These are phyloP conservation scores for Hyposmocoma kahamanoa DNA, from an alignment of 1,140 invertebrate species.

Conservation along the genomic window DNA sequence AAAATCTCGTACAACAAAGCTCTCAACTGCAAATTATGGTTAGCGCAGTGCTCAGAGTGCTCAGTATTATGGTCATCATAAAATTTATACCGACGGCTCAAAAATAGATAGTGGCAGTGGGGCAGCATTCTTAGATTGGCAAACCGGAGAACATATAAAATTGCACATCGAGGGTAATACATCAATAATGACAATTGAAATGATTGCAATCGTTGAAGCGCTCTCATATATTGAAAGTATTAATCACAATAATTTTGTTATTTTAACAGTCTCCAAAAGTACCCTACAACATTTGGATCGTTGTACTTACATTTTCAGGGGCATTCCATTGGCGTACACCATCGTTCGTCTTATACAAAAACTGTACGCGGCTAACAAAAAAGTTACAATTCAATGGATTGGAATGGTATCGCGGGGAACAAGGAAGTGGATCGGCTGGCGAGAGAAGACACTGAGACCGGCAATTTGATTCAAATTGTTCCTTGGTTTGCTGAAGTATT, in stretches of 20 bases:
- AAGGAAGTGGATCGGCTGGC: constrained; percentile 1
- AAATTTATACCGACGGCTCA: neutral
- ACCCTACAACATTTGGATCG: constrained; percentile 4
- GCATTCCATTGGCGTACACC: neutral
- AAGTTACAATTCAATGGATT: constrained; percentile 4
- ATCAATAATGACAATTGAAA: constrained; percentile 5
- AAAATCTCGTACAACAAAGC: neutral
- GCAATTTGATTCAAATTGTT: neutral
- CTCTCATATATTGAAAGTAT: neutral
- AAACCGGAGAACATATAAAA: neutral
- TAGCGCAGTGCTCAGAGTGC: neutral
- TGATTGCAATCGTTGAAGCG: constrained; percentile 3
- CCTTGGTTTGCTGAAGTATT: neutral
- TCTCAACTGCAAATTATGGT: neutral
- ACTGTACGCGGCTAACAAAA: neutral
- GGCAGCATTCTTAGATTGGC: neutral
- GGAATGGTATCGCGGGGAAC: constrained; percentile 6
- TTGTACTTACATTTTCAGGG: constrained; percentile 1
- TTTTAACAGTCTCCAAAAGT: constrained; percentile 4
- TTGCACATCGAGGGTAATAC: neutral
- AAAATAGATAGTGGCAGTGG: neutral
- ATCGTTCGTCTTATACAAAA: neutral
- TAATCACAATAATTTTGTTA: neutral
- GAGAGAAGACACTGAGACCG: neutral
- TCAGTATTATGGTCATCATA: neutral